Percentiles rank a stretch among this genome's conserved stretches.
Conservation (phyloP, 2,113 vertebrate genomes). For the Corythornis madagascariensis region DNA sequence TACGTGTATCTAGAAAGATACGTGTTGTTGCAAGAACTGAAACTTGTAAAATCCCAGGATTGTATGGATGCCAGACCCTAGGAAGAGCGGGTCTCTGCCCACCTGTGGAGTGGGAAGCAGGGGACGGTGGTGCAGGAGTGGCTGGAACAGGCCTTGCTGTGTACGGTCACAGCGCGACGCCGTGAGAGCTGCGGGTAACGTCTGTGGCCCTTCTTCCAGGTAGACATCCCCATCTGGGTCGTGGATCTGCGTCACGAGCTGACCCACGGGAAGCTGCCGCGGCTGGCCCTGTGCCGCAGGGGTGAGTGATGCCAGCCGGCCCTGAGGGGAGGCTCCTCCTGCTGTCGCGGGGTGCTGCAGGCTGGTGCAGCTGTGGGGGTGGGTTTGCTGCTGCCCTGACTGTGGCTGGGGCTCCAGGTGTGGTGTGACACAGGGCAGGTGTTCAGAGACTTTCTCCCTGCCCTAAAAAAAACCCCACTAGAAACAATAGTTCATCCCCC, state of each 20-base stretch:
- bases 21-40: not conserved
- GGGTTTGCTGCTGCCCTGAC: not conserved
- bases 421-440: not conserved
- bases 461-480: not conserved
- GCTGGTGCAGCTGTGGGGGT: too few relatives aligned
- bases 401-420: not conserved
- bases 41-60: not conserved
- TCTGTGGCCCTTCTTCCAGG: constrained; percentile 30
- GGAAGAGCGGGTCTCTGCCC: not conserved
- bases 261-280: constrained; percentile 89
- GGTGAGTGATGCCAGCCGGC: constrained; percentile 72
- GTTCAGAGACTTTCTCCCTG: not conserved
- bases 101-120: not conserved
- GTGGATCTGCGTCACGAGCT: constrained; percentile 91
- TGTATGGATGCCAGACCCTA: not conserved
- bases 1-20: not conserved
- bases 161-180: fast-evolving
- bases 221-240: constrained; percentile 93
- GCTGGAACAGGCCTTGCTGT: not conserved
- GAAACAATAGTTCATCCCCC: not conserved
- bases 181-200: fast-evolving
- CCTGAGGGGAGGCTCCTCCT: not conserved
- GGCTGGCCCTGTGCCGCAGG: constrained; percentile 86
- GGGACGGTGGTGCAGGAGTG: fast-evolving
- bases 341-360: fast-evolving